phyloP scores from a whole-genome alignment of 1,140 invertebrate genomes.

The Chrysopa pallens region DNA sequence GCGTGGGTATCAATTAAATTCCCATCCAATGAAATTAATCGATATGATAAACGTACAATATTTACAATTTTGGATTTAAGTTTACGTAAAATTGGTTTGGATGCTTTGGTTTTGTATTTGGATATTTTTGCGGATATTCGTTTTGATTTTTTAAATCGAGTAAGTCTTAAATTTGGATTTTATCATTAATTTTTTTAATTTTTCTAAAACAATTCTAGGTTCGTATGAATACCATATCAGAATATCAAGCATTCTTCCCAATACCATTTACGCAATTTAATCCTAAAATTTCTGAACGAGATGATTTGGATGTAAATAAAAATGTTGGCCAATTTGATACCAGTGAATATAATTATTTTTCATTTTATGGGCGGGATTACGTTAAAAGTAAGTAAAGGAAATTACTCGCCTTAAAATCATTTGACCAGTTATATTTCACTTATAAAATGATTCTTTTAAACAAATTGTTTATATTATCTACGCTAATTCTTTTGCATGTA shows the following conservation, averaged over 20 bases:
- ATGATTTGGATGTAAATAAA: constrained; percentile 52
- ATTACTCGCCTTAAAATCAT: too few relatives aligned
- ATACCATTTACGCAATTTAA: constrained; percentile 65
- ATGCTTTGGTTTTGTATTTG: constrained; percentile 47
- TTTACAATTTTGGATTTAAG: constrained; percentile 54
- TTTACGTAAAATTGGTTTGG: constrained; percentile 45
- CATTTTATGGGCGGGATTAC: constrained; percentile 73
- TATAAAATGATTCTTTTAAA: constrained; percentile 2
- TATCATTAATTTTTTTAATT: constrained; percentile 2
- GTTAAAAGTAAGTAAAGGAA: constrained; percentile 32
- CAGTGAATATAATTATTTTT: constrained; percentile 47
- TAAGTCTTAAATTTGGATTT: constrained; percentile 20
- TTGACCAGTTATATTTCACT: too few relatives aligned
- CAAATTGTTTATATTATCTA: constrained; percentile 3
- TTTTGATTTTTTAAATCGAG: constrained; percentile 67
- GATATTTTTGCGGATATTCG: constrained; percentile 47
- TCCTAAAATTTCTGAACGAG: constrained; percentile 36
- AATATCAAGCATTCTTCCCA: constrained; percentile 64
- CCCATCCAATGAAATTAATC: constrained; percentile 31
- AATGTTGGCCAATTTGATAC: constrained; percentile 66
- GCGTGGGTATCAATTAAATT: constrained; percentile 50
- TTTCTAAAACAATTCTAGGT: constrained; percentile 30
- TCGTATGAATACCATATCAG: constrained; percentile 67
- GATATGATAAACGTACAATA: too few relatives aligned
- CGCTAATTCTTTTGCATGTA: too few relatives aligned